A percentile compares a stretch with the other conserved stretches of the same genome.
phyloP scores from a whole-genome alignment of 1,140 invertebrate genomes.

The Tetragnatha versicolor region DNA sequence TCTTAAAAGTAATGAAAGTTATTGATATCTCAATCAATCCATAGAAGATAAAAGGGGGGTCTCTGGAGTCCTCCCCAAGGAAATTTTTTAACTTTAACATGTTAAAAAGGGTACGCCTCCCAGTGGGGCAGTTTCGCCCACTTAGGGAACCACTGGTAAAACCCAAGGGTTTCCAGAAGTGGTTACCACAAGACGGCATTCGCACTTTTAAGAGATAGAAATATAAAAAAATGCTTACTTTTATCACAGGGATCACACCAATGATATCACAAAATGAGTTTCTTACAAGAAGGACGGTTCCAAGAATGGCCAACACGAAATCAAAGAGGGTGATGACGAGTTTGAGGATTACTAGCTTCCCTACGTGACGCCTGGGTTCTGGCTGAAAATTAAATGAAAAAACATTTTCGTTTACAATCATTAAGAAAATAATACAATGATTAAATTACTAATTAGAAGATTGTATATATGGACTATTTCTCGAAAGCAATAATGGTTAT shows the following conservation, averaged over 20 bases:
- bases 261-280: conserved; percentile 22
- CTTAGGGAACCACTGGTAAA: no score
- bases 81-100: no score
- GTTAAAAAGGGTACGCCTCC: no score
- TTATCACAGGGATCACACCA: conserved; percentile 10
- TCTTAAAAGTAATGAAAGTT: no score
- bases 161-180: no score
- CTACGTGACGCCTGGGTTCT: conserved; percentile 22
- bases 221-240: conserved; percentile 4
- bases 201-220: background rate
- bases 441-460: no score
- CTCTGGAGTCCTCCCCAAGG: no score
- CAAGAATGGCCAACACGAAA: conserved; percentile 1
- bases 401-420: background rate
- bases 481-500: background rate
- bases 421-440: background rate
- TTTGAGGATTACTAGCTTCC: conserved; percentile 26
- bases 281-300: conserved; percentile 16
- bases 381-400: conserved; percentile 25
- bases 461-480: background rate
- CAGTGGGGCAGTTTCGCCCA: no score
- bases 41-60: no score
- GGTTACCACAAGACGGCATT: no score
- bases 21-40: no score
- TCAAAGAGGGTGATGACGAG: conserved; percentile 23